Base-by-base conservation (phyloP, 2,888 invertebrate genomes). In the Cephonodes hylas region DNA sequence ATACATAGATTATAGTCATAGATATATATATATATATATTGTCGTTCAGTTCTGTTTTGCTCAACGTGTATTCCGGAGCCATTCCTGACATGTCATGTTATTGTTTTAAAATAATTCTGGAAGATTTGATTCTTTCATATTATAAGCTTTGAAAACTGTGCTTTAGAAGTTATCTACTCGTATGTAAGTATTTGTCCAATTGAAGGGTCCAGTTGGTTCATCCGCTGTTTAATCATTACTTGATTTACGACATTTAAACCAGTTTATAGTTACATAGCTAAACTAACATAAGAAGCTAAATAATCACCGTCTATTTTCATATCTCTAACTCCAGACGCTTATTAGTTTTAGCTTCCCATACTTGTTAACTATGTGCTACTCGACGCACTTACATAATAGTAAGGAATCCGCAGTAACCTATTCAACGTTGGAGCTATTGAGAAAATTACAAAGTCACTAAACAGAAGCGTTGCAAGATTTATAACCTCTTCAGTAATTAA, bases 301-400 rank as follows among this genome's bases (percentile, higher is more conserved):
- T 48, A 48, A 48, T 48, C 27, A 48, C 6, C 48, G 15, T n/a
- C n/a, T n/a, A n/a, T n/a, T n/a, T 27, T 15, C 48, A 48, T 27
- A 48, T 48, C 31, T 53, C 18, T 53, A 31, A 53, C 31, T 31
- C 31, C 53, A 8, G 18, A 20, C 53, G 18, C 31, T 31, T 53
- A 53, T 53, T 53, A 53, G 31, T 53, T 53, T 53, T 31, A 53
- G 31, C 53, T 53, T 53, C 53, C 53, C 31, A 53, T 53, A 53
- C 31, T 53, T 53, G 53, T 53, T 53, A 53, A 53, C 53, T 53
- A 53, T 53, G 53, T 53, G 53, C 18, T 53, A 53, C 31, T 53
- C 18, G 53, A 53, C 18, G 53, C 53, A 53, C 18, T 53, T 27
- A 53, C 53, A 53, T 31, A 31, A 53, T 53, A 31, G 53, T 53